Conservation (phyloP, 30 jellyfish, hydroid and myxozoan genomes). For the Hydractinia echinata region DNA sequence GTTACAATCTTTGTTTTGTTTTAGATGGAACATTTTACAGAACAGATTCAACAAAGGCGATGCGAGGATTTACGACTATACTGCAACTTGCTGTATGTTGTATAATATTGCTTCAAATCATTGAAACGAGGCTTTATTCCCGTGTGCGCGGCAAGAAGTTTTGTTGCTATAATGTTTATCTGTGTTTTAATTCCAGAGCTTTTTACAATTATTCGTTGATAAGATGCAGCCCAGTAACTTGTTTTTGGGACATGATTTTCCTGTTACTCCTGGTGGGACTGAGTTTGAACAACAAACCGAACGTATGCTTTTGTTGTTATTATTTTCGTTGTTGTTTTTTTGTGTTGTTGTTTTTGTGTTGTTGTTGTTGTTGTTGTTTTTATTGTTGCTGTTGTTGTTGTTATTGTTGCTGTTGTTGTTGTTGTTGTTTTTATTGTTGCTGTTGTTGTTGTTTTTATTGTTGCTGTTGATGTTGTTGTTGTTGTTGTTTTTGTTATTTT, state of each 20-base stretch:
- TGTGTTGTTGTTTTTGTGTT: too few relatives aligned
- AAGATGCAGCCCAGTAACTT: constrained; percentile 15
- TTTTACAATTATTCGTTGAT: constrained; percentile 68
- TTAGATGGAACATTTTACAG: constrained; percentile 66
- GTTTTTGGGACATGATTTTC: constrained; percentile 39
- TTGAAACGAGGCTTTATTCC: background rate
- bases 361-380: too few relatives aligned
- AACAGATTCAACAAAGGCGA: constrained; percentile 69
- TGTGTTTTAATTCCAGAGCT: constrained; percentile 28
- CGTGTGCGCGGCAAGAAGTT: background rate
- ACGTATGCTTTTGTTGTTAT: background rate
- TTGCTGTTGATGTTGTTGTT: too few relatives aligned
- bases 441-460: too few relatives aligned
- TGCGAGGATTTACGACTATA: constrained; percentile 59
- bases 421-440: too few relatives aligned
- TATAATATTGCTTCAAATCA: background rate
- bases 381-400: too few relatives aligned
- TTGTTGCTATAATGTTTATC: background rate
- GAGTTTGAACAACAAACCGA: constrained; percentile 56
- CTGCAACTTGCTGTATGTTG: constrained; percentile 59
- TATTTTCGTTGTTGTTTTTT: too few relatives aligned
- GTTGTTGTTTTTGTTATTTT: too few relatives aligned
- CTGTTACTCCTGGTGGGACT: constrained; percentile 47
- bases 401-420: too few relatives aligned
- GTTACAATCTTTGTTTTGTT: background rate